phyloP scores from a whole-genome alignment of 2,888 invertebrate species.

The Cheilosia pagana region DNA sequence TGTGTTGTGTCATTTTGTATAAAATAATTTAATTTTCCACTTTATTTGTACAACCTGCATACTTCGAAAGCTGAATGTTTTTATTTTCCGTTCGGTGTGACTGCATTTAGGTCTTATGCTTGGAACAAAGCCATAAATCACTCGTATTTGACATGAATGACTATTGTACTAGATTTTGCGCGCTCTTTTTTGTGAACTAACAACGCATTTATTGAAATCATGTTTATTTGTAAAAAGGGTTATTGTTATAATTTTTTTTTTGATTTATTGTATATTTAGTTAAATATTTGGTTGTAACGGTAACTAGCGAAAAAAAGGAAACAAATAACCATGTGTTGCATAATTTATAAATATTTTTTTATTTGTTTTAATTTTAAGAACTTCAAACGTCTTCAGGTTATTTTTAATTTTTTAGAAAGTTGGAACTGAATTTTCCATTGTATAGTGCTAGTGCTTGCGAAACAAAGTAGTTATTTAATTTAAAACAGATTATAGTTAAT shows the following conservation, averaged over 20 bases:
- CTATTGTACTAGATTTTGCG: slow-evolving; percentile 40
- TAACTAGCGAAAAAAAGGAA: slow-evolving; percentile 10
- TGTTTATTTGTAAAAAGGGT: slow-evolving; percentile 34
- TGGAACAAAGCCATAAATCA: slow-evolving; percentile 68
- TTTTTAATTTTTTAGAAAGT: slow-evolving; percentile 39
- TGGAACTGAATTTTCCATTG: slow-evolving; percentile 43
- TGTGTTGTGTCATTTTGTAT: slow-evolving; percentile 68
- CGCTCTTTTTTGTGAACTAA: slow-evolving; percentile 28
- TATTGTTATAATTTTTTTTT: slow-evolving; percentile 40
- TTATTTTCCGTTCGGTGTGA: slow-evolving; percentile 28
- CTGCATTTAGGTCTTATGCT: slow-evolving; percentile 64
- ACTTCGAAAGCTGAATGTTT: slow-evolving; percentile 33
- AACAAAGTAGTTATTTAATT: slow-evolving; percentile 37
- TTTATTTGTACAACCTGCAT: not conserved
- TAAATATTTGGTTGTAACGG: slow-evolving; percentile 52
- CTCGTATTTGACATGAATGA: slow-evolving; percentile 64
- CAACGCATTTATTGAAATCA: slow-evolving; percentile 56
- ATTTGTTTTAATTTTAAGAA: slow-evolving; percentile 49
- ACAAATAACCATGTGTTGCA: slow-evolving; percentile 59
- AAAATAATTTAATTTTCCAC: slow-evolving; percentile 49
- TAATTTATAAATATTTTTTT: slow-evolving; percentile 70
- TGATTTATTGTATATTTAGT: slow-evolving; percentile 52
- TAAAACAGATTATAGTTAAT: slow-evolving; percentile 16
- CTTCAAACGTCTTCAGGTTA: slow-evolving; percentile 35
- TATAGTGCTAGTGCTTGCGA: slow-evolving; percentile 29